phyloP scores from a whole-genome alignment of 2,113 vertebrate genomes.

The Tyto alba region DNA sequence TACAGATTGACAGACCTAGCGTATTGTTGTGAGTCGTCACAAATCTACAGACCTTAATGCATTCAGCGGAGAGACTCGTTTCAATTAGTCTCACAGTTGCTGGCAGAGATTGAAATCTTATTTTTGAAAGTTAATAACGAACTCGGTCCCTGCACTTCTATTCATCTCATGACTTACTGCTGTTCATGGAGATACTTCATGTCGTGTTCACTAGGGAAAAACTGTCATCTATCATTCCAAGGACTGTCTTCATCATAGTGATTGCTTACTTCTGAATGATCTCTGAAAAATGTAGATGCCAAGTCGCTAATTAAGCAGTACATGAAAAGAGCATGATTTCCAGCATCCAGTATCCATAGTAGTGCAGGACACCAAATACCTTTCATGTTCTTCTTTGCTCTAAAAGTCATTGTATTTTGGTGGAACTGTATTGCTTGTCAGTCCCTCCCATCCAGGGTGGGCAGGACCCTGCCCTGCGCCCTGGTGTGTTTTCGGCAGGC shows the following conservation, averaged over 20 bases:
- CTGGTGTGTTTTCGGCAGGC: not conserved
- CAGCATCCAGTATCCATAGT: not conserved
- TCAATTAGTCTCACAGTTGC: conserved; percentile 19
- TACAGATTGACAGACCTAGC: not conserved
- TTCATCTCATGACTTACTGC: not conserved
- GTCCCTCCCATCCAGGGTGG: too few species aligned
- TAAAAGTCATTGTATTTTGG: not conserved
- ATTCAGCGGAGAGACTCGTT: not conserved
- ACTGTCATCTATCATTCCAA: not conserved
- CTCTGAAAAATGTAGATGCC: not conserved
- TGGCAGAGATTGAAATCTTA: not conserved
- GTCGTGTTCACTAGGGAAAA: not conserved
- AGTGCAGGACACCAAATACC: not conserved
- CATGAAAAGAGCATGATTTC: not conserved
- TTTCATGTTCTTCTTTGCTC: not conserved
- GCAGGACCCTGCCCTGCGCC: not conserved
- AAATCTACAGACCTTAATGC: not conserved
- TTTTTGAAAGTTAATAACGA: not conserved
- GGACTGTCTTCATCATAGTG: not conserved
- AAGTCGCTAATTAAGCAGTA: not conserved
- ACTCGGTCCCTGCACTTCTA: not conserved
- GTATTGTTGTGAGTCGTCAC: not conserved
- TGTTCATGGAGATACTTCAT: not conserved
- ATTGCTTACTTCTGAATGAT: not conserved
- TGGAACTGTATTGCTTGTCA: not conserved